A percentile compares a stretch with the other conserved stretches of the same genome.
Evolutionary conservation across 2,797 vertebrate genomes (phyloP).

Genomic region (Petrocephalus sullivani): DNA sequence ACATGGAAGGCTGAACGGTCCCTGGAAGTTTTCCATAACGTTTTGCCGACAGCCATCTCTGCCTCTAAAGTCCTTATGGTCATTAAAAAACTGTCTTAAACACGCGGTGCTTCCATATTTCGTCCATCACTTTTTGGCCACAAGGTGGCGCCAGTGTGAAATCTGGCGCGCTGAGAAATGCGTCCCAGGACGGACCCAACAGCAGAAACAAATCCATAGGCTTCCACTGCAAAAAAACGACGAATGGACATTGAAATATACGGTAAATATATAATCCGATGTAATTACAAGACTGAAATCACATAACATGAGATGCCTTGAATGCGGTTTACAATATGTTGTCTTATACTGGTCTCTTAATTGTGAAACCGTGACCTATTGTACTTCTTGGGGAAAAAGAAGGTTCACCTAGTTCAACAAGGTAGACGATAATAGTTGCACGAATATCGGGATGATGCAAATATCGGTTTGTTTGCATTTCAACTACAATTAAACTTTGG

Average conservation of each 20-base stretch:
- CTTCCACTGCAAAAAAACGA: not conserved
- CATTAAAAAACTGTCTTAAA: not conserved
- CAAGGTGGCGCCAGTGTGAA: not conserved
- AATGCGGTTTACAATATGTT: not conserved
- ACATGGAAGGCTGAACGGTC: not conserved
- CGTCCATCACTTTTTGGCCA: not conserved
- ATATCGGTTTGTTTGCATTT: not conserved
- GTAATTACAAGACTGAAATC: not conserved
- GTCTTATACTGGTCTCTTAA: not conserved
- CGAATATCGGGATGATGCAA: not conserved
- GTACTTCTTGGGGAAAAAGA: not conserved
- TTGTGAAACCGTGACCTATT: not conserved
- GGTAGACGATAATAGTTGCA: not conserved
- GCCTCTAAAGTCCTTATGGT: not conserved
- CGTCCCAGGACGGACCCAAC: not conserved
- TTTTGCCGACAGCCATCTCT: not conserved
- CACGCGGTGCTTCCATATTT: conserved; percentile 4
- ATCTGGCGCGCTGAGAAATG: not conserved
- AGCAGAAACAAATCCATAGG: not conserved
- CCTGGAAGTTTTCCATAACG: not conserved
- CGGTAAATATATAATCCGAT: not conserved
- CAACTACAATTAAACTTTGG: not conserved
- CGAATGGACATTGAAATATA: not conserved
- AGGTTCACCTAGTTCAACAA: not conserved
- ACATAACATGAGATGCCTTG: conserved; percentile 9